Base-by-base conservation (phyloP, 2,113 vertebrate genomes). In the Mixornis gularis region DNA sequence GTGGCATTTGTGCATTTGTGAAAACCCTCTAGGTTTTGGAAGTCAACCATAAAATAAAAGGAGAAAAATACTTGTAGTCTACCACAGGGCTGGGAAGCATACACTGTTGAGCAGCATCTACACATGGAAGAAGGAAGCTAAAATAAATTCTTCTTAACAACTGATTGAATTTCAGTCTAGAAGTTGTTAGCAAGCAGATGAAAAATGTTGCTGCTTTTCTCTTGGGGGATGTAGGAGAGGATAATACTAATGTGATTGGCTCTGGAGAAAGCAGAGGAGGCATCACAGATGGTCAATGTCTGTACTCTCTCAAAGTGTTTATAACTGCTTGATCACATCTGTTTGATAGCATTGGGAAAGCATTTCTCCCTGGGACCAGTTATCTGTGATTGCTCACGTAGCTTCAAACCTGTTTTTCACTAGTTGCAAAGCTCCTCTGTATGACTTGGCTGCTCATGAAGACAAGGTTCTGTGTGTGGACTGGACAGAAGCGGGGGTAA, bases 401-500 rank as follows among this genome's bases (percentile, higher is more conserved):
- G 66, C 24, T 83, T 83, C 60, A 80, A 58, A 27, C 84, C 36
- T 96, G 25, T 85, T 79, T 87, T 59, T 92, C 85, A 90, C 48
- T 89, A 99, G 99, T 94, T 99, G 98, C 96, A 99, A 99, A 96
- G 98, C 99, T 81, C 98, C 99, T 79, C 97, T 99, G 12, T 99
- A 99, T 84, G 99, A 99, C 87, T 78, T 99, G 95, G 98, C 98
- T n/a, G 99, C 99, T 91, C 99, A 99, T 6, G 98, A 99, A 97
- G 99, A 99, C 96, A 99, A 99, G 96, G 99, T 99, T 91, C 97
- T 99, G 40, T 99, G 99, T 94, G 98, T 99, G 86, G 99, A 99
- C 95, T 99, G 99, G 99, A 98, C 99, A 94, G 99, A 99, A 94
- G 97, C 97, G 21, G 98, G 98, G 98, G 99, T 99, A 97, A 98